These are phyloP conservation scores for Goniozus legneri DNA, from an alignment of 1,140 invertebrate genomes.

Conservation along the genomic window DNA sequence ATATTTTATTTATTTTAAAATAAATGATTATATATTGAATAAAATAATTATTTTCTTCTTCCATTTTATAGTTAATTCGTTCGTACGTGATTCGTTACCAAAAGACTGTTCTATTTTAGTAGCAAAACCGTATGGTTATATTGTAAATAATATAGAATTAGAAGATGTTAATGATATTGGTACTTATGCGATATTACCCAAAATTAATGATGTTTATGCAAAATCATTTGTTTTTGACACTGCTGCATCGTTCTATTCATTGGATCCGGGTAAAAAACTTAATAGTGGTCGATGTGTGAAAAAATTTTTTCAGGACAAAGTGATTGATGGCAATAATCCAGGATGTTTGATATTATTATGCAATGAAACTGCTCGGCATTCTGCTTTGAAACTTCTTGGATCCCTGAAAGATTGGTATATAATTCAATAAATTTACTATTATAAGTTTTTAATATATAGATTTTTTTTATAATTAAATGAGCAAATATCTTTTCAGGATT, in stretches of 20 bases:
- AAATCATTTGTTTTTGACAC: constrained; percentile 16
- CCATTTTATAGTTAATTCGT: constrained; percentile 18
- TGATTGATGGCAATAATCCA: constrained; percentile 9
- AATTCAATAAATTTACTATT: constrained; percentile 5
- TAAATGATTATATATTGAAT: background rate
- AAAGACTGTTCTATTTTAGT: no score
- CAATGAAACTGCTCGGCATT: background rate
- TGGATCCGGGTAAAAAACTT: background rate
- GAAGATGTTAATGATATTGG: background rate
- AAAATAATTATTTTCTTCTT: background rate
- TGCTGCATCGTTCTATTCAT: no score
- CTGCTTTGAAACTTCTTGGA: constrained; percentile 4
- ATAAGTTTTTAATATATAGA: background rate
- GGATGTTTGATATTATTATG: constrained; percentile 37
- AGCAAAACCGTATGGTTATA: constrained; percentile 13
- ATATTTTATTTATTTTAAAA: constrained; percentile 1
- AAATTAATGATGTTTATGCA: constrained; percentile 24
- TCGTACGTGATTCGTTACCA: no score
- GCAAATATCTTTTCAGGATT: constrained; percentile 10
- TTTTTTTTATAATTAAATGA: constrained; percentile 5
- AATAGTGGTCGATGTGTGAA: background rate
- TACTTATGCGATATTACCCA: constrained; percentile 33
- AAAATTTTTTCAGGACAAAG: constrained; percentile 5
- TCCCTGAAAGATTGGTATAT: constrained; percentile 17
- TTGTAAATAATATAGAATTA: constrained; percentile 23